Evolutionary conservation across 2,113 vertebrate species (phyloP).

Genomic region (Perca fluviatilis): DNA sequence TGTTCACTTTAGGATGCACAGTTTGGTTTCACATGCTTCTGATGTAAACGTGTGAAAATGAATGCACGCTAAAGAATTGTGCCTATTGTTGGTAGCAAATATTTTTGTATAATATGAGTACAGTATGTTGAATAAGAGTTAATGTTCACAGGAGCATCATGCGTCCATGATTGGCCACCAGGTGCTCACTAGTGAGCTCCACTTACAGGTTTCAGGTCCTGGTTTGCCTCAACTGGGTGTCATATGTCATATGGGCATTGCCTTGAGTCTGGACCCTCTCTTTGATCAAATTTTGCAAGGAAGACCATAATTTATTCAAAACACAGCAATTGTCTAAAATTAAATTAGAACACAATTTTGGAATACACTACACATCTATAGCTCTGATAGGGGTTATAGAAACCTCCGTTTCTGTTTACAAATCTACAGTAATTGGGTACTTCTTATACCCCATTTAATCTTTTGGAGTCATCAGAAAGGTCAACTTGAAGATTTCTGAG

Average conservation of each 20-base stretch:
- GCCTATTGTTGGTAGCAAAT: not conserved
- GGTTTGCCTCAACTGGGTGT: not conserved
- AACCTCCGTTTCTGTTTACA: not conserved
- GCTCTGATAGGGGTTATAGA: not conserved
- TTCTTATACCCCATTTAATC: not conserved
- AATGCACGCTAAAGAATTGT: not conserved
- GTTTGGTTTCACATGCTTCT: not conserved
- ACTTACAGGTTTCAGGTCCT: slow-evolving; percentile 9
- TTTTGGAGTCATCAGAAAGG: not conserved
- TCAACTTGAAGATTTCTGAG: not conserved
- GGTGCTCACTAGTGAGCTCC: not conserved
- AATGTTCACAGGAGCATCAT: not conserved
- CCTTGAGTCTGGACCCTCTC: not conserved
- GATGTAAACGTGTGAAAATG: not conserved
- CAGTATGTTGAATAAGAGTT: slow-evolving; percentile 4
- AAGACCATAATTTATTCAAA: not conserved
- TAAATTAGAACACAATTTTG: not conserved
- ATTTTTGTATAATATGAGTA: not conserved
- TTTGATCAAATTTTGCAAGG: not conserved
- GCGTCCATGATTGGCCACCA: not conserved
- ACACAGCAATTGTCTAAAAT: not conserved
- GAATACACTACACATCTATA: not conserved
- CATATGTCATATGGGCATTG: not conserved
- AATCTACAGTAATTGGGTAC: not conserved
- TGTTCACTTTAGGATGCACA: not conserved